Base-by-base conservation (phyloP, 2,113 vertebrate genomes). In the Furnarius figulus region DNA sequence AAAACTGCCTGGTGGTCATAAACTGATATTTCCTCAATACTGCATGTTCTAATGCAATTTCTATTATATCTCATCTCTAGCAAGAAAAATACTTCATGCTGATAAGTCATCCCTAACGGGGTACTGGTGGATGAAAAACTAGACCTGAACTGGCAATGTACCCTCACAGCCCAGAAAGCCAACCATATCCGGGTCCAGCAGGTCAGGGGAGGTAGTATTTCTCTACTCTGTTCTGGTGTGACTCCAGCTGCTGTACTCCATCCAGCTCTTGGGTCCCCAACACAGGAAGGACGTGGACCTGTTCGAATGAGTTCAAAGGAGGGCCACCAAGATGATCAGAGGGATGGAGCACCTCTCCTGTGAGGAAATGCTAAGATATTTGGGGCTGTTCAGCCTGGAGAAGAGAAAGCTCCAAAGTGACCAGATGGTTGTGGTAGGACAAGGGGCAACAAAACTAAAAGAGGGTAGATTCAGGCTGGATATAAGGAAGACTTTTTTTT, bases 271-370 rank as follows among this genome's bases (percentile, higher is more conserved):
- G 14, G 44, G 23, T 27, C 4, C 16, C 14, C n/a, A 79, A 23
- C 8, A 7, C 17, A 53, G 13, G 39, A 87, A 17, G 10, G 44
- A 31, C 10, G 9, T 27, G 20, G 23, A 10, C 7, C 10, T 58
- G 22, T 42, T 33, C 18, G 14, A n/a, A 23, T 5, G 10, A 30
- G 9, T 12, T 39, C 50, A 66, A 28, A 66, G 24, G 12, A 42
- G 7, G 27, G 8, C 2, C 10, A 28, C 21, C 10, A 21, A 23
- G 8, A 49, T 39, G 30, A 24, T 53, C 14, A 49, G 50, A 35
- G 23, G 16, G 2, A 8, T 65, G 20, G 10, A 35, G 2, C n/a
- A 27, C 2, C 18, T 30, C 18, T 46, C 1, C 8, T 47, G 0
- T 53, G 49, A 80, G 12, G 37, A 52, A 44, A 47, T 22, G 10